Evolutionary conservation across 1,140 invertebrate species (phyloP).

Genomic region (Temnothorax nylanderi): DNA sequence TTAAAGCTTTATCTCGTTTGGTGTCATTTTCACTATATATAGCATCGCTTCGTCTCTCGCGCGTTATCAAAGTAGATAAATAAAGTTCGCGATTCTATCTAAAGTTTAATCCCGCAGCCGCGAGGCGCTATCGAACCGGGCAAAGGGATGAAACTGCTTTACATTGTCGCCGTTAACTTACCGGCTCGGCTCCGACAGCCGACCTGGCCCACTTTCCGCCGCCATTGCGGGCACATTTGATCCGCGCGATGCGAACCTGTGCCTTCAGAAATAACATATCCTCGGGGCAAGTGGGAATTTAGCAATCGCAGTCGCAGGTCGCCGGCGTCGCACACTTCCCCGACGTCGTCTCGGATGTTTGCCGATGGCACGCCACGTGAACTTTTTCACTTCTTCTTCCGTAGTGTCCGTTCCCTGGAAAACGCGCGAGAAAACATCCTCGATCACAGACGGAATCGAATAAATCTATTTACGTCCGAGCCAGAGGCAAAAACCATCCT

Average conservation of each 20-base stretch:
- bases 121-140: conserved; percentile 49
- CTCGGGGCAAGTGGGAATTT: conserved; percentile 3
- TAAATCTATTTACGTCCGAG: conserved; percentile 45
- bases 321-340: neutral
- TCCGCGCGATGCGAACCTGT: conserved; percentile 11
- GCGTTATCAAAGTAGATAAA: conserved; percentile 61
- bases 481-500: neutral
- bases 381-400: neutral
- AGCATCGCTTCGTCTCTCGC: conserved; percentile 2
- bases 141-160: conserved; percentile 51
- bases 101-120: conserved; percentile 57
- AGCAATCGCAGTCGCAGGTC: neutral
- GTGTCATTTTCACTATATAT: conserved; percentile 18
- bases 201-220: conserved; percentile 59
- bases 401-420: neutral
- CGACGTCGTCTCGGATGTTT: conserved; percentile 7
- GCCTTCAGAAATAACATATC: conserved; percentile 38
- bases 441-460: conserved; percentile 27
- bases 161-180: conserved; percentile 60
- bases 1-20: conserved; percentile 46
- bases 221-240: conserved; percentile 31
- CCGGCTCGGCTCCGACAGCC: conserved; percentile 28
- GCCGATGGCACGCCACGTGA: neutral
- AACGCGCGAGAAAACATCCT: conserved; percentile 11
- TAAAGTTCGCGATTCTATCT: conserved; percentile 60